A percentile compares a stretch with the other conserved stretches of the same genome.
Conservation (phyloP, 2,797 vertebrate genomes). For the Darevskia nairensis region DNA sequence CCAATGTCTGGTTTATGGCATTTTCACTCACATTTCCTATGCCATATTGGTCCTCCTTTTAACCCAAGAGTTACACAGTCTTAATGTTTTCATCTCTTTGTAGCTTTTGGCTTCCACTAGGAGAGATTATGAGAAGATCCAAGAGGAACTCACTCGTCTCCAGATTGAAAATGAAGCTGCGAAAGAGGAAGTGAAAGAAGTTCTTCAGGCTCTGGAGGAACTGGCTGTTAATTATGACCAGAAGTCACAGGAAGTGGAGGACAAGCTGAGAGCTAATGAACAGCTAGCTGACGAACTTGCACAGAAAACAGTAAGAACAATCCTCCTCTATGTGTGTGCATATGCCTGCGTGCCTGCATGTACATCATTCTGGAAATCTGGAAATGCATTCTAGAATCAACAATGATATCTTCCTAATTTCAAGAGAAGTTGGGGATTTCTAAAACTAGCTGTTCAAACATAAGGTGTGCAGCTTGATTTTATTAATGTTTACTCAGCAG, state of each 20-base stretch:
- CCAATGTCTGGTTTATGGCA: not conserved
- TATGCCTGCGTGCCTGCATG: not conserved
- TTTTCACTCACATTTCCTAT: not conserved
- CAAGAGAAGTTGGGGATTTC: not conserved
- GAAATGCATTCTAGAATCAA: not conserved
- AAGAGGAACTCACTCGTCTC: constrained; percentile 89
- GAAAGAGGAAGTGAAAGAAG: constrained; percentile 97
- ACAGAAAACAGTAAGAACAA: constrained; percentile 85
- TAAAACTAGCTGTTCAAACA: not conserved
- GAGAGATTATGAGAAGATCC: constrained; percentile 90
- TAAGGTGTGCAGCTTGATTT: not conserved
- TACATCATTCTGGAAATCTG: not conserved
- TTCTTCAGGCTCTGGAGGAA: constrained; percentile 96
- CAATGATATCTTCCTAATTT: not conserved
- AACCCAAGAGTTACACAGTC: not conserved
- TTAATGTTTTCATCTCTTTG: constrained; percentile 1
- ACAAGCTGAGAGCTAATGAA: constrained; percentile 86
- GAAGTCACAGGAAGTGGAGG: constrained; percentile 95
- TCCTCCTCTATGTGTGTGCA: not conserved
- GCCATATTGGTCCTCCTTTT: not conserved
- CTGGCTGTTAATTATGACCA: constrained; percentile 98
- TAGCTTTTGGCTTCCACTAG: constrained; percentile 88
- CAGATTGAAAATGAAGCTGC: constrained; percentile 90
- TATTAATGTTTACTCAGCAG: too few species aligned
- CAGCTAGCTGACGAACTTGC: constrained; percentile 90